Evolutionary conservation across 2,888 invertebrate species (phyloP), one percentile per base, ranked within the genome.

Genomic region (Brenthis daphne): DNA sequence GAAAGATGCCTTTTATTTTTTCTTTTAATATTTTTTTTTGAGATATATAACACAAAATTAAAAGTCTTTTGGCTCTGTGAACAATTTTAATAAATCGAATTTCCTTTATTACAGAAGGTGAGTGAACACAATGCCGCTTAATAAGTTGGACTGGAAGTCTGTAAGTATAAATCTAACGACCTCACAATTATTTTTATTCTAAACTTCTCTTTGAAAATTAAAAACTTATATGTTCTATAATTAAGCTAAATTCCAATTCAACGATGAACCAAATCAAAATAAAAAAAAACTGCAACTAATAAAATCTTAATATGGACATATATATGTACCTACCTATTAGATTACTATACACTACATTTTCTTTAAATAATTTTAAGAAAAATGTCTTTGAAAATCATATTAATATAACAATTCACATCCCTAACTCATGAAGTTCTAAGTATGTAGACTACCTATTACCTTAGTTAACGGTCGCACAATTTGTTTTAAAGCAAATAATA

Each of bases 51-150:
- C 56, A 47, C 51, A 1, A 65, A 69, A 72, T 67, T 66, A 37
- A 51, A 64, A 64, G 50, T 37, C 68, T 80, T 83, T 77, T 63
- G 16, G 50, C 80, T 70, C 50, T 64, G 77, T 82, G 83, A 82
- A 82, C 80, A 76, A 82, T 82, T 83, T 81, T 81, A 78, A 66
- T 66, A 82, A 80, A 79, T 64, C 72, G 56, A 64, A 58, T 76
- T 84, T 77, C 83, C 75, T 82, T 91, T 91, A 87, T 92, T 91
- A 75, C 92, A 92, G 92, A 90, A 90, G 92, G 92, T 92, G 91
- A 92, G 92, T 86, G 69, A 50, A 64, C 56, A 70, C 75, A 74
- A 78, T 75, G 69, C 68, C 65, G 57, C 67, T 75, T 73, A 72
- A 72, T 75, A 73, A 67, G 66, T 60, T 64, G 64, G 72, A 64